These are phyloP conservation scores for Autographa pulchrina DNA, from an alignment of 2,888 invertebrate genomes.

Conservation along the genomic window DNA sequence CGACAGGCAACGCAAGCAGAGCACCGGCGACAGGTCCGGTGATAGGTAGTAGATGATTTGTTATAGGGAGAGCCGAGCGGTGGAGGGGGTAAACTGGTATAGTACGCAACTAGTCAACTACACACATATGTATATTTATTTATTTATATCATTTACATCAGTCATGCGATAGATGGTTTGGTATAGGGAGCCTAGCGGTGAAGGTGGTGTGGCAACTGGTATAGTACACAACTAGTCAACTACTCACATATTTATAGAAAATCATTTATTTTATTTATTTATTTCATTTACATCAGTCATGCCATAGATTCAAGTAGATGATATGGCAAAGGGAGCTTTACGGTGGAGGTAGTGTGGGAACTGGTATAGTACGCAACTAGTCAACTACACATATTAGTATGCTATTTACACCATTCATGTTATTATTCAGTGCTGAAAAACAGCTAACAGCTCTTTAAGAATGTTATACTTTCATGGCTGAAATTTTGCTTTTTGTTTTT, in stretches of 20 bases:
- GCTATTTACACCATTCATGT: not conserved
- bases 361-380: not conserved
- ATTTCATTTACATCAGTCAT: too few species aligned
- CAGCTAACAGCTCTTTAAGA: too few species aligned
- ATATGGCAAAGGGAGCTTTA: too few species aligned
- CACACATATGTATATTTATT: not conserved
- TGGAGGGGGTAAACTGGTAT: not conserved
- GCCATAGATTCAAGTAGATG: too few species aligned
- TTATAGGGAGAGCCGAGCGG: slow-evolving; percentile 48
- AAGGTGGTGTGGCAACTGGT: not conserved
- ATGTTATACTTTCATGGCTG: too few species aligned
- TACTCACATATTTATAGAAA: slow-evolving; percentile 20
- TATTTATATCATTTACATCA: not conserved
- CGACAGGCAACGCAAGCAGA: slow-evolving; percentile 95
- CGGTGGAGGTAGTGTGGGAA: too few species aligned
- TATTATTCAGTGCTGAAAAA: too few species aligned
- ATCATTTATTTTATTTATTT: too few species aligned
- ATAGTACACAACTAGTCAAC: not conserved
- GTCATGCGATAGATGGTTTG: too few species aligned
- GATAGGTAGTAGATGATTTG: slow-evolving; percentile 70
- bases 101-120: not conserved
- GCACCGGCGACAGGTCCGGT: slow-evolving; percentile 92
- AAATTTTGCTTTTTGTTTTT: too few species aligned
- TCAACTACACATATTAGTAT: slow-evolving; percentile 11
- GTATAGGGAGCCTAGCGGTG: too few species aligned